Conservation (phyloP, 2,888 invertebrate genomes). For the Disparrhopalites patrizii region DNA sequence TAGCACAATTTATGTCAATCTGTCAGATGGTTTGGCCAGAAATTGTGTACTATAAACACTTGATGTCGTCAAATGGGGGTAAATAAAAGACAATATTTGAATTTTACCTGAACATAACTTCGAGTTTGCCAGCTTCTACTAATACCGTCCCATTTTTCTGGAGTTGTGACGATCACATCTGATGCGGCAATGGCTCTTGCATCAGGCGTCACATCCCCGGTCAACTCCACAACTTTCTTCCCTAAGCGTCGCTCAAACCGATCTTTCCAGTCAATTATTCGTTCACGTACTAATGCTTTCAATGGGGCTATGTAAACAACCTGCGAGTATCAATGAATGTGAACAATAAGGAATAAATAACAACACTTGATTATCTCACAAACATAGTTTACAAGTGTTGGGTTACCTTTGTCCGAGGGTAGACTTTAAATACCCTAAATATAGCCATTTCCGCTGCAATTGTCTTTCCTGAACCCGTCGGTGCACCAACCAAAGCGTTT, state of each 20-base stretch:
- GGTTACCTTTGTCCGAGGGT: slow-evolving; percentile 70
- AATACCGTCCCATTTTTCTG: slow-evolving; percentile 99
- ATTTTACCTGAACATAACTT: slow-evolving; percentile 71
- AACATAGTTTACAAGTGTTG: too few species aligned
- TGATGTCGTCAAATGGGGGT: not conserved
- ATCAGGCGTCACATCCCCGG: slow-evolving; percentile 88
- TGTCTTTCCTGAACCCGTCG: slow-evolving; percentile 97
- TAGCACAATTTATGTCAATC: too few species aligned
- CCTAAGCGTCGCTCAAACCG: slow-evolving; percentile 68
- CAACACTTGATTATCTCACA: too few species aligned
- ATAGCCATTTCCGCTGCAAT: slow-evolving; percentile 97
- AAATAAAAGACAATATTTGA: not conserved
- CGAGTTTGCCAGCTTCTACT: slow-evolving; percentile 97
- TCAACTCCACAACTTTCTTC: slow-evolving; percentile 88
- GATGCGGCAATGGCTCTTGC: slow-evolving; percentile 75
- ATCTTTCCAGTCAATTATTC: slow-evolving; percentile 91
- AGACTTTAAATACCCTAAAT: slow-evolving; percentile 78
- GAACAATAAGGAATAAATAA: too few species aligned
- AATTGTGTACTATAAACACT: too few species aligned
- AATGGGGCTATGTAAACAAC: slow-evolving; percentile 97
- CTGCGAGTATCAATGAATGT: slow-evolving; percentile 55
- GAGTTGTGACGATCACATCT: slow-evolving; percentile 95
- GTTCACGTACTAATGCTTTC: slow-evolving; percentile 93
- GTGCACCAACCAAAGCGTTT: slow-evolving; percentile 81
- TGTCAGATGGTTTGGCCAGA: too few species aligned